These are phyloP conservation scores for Pyrochroa serraticornis DNA, from an alignment of 2,888 invertebrate species.

Conservation along the genomic window DNA sequence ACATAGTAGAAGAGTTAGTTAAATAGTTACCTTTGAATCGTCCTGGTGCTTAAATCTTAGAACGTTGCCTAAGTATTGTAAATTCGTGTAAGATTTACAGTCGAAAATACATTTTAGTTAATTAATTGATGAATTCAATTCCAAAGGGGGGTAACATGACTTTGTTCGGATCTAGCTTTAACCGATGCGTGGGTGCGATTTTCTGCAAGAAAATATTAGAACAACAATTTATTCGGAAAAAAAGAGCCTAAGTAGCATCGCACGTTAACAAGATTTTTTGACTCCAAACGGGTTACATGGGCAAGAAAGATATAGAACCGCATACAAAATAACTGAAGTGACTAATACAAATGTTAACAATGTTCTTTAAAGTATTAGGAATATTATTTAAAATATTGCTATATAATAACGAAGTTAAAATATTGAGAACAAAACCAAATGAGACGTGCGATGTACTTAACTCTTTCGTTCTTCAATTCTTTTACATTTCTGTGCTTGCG, in stretches of 20 bases:
- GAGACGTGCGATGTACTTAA: too few relatives aligned
- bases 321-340: too few relatives aligned
- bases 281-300: too few relatives aligned
- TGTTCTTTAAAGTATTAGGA: too few relatives aligned
- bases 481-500: constrained; percentile 9
- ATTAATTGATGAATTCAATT: constrained; percentile 42
- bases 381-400: too few relatives aligned
- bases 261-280: too few relatives aligned
- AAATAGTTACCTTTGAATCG: constrained; percentile 3
- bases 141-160: constrained; percentile 41
- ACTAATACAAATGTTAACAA: too few relatives aligned
- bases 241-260: constrained; percentile 11
- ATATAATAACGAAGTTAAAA: too few relatives aligned
- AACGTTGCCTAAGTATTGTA: constrained; percentile 15
- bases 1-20: constrained; percentile 5
- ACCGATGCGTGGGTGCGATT: constrained; percentile 22
- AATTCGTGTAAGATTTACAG: background rate
- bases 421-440: too few relatives aligned
- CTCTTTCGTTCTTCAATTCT: too few relatives aligned
- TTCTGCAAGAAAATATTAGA: constrained; percentile 26
- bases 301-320: too few relatives aligned
- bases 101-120: constrained; percentile 6
- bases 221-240: constrained; percentile 35
- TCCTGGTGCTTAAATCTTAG: constrained; percentile 8
- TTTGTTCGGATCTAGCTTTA: constrained; percentile 24